Conservation (phyloP, 2,113 vertebrate genomes). For the Caracal caracal region DNA sequence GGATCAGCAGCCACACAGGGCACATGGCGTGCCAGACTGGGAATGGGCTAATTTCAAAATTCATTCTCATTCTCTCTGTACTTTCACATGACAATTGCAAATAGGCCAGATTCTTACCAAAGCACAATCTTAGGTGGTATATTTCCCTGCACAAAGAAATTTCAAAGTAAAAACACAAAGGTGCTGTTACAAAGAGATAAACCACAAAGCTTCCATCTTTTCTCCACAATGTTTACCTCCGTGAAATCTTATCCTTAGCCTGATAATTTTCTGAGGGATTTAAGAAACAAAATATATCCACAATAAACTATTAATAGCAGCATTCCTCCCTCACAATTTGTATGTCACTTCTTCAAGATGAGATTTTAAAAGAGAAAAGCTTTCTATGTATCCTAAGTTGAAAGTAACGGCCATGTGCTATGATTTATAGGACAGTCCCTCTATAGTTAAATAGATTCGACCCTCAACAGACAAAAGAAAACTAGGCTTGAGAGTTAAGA, state of each 20-base stretch:
- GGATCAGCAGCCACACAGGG: conserved; percentile 57
- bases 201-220: conserved; percentile 41
- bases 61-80: conserved; percentile 48
- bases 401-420: background rate
- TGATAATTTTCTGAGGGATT: conserved; percentile 44
- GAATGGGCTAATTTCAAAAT: conserved; percentile 73
- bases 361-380: conserved; percentile 46
- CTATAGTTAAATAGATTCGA: conserved; percentile 26
- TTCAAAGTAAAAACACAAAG: conserved; percentile 62
- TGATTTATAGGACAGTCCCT: background rate
- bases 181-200: conserved; percentile 31
- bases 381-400: background rate
- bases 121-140: background rate
- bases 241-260: conserved; percentile 54
- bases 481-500: background rate
- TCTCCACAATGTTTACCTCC: background rate
- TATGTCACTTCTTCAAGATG: background rate
- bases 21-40: conserved; percentile 63
- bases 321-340: conserved; percentile 23
- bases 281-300: conserved; percentile 54
- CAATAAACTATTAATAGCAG: conserved; percentile 46
- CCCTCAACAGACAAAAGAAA: background rate
- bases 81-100: conserved; percentile 47
- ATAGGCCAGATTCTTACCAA: conserved; percentile 58
- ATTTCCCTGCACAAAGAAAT: conserved; percentile 56